Evolutionary conservation across 1,140 invertebrate species (phyloP).

Genomic region (fruit fly (Drosophila melanogaster)): DNA sequence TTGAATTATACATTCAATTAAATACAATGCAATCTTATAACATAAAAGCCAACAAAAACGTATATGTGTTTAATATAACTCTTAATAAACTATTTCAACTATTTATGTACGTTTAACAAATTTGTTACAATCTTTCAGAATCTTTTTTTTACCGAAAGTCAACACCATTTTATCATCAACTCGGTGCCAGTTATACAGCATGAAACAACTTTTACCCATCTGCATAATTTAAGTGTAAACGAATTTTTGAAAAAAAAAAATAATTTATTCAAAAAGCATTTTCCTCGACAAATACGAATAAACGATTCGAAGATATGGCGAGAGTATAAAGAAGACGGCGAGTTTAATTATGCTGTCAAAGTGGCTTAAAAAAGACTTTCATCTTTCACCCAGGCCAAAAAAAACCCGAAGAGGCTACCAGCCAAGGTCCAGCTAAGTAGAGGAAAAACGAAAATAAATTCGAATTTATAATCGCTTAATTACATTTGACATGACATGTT

Average conservation of each 20-base stretch:
- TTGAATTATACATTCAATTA: background rate
- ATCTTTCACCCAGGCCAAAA: conserved; percentile 61
- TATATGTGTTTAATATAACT: too few species aligned
- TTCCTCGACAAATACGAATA: conserved; percentile 57
- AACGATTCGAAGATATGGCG: conserved; percentile 23
- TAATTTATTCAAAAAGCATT: conserved; percentile 60
- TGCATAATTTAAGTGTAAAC: conserved; percentile 58
- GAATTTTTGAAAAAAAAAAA: conserved; percentile 3
- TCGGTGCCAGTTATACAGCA: conserved; percentile 21
- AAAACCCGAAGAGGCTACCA: conserved; percentile 19
- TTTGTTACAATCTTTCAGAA: too few species aligned
- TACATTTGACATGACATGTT: conserved; percentile 80
- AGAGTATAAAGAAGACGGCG: conserved; percentile 36
- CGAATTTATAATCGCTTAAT: conserved; percentile 81
- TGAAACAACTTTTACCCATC: conserved; percentile 69
- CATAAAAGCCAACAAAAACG: too few species aligned
- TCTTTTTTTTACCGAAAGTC: background rate
- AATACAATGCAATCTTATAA: background rate
- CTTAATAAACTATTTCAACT: too few species aligned
- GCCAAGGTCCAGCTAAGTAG: conserved; percentile 47
- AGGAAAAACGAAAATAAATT: conserved; percentile 56
- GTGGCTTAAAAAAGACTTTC: conserved; percentile 76
- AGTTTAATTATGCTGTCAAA: conserved; percentile 81
- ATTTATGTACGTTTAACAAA: too few species aligned
- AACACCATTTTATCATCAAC: conserved; percentile 12